Evolutionary conservation across 2,888 invertebrate species (phyloP), one percentile per base, ranked within the genome.

Genomic region (Dendrolimus pini): DNA sequence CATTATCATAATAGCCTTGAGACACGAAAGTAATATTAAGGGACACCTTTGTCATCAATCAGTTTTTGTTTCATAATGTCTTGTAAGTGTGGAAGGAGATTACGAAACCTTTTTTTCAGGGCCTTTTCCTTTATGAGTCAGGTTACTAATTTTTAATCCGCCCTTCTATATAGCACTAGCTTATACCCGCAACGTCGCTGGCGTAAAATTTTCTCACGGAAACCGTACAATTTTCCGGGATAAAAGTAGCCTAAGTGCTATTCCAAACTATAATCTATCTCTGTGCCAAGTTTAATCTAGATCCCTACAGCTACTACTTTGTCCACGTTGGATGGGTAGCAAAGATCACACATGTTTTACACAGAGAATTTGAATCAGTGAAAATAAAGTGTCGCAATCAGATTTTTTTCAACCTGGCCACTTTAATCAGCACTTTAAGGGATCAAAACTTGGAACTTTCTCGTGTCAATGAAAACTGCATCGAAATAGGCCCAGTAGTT

Each of bases 1-100:
- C 77, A 79, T 86, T 85, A 86, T 82, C 83, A 85, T 89, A 88
- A 89, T 87, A 78, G 84, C 78, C 69, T 71, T 74, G 72, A 77
- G 82, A 82, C 89, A 89, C 85, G 89, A 88, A 88, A 77, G 79
- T 80, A 79, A 79, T 79, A 77, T 78, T 72, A 65, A 71, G 74
- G 75, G 77, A 75, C 72, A 68, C 62, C 47, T 47, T 70, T 77
- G 75, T 76, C 79, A 84, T 86, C 85, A 82, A 84, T 85, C 83
- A 82, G 80, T 71, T 78, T 62, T 77, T 74, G 69, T 72, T 85
- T 74, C 75, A 72, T 77, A 74, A 76, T 79, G 75, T 82, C 77
- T 69, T 52, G 67, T 65, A 70, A 67, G 60, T 61, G 66, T 66
- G 56, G 55, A 54, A 57, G 56, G 57, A 57, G 63, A 61, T 57